Percentiles rank a stretch among this genome's conserved stretches.
phyloP scores from a whole-genome alignment of 1,140 invertebrate species.

The Fopius arisanus region DNA sequence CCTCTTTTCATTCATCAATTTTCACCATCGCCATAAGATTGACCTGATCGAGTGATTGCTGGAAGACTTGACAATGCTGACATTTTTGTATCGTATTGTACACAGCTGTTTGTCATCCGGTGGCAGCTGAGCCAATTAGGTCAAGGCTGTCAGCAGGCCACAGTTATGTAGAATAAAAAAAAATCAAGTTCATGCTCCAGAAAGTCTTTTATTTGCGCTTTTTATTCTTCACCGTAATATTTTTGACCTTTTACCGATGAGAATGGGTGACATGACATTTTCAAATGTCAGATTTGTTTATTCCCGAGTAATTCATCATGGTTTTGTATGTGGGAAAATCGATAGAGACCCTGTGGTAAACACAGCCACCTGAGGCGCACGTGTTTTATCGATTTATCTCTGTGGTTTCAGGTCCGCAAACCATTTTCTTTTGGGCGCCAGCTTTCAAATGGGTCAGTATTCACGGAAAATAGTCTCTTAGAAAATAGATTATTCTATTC shows the following conservation, averaged over 20 bases:
- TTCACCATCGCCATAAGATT: not conserved
- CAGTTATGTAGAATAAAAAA: constrained; percentile 1
- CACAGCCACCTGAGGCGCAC: not conserved
- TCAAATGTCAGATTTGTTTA: not conserved
- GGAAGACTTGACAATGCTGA: not conserved
- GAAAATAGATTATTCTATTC: constrained; percentile 41
- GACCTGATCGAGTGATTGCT: not conserved
- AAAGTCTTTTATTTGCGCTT: not conserved
- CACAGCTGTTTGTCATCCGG: constrained; percentile 26
- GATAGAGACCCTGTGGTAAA: not conserved
- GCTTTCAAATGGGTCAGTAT: constrained; percentile 91
- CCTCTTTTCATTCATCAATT: not conserved
- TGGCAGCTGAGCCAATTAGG: constrained; percentile 35
- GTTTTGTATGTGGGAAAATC: not conserved
- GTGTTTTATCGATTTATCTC: constrained; percentile 33
- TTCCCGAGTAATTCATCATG: not conserved
- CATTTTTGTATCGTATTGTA: not conserved
- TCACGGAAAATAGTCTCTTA: not conserved
- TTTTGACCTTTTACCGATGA: not conserved
- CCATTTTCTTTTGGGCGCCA: constrained; percentile 96
- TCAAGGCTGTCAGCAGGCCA: constrained; percentile 37
- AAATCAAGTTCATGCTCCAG: not conserved
- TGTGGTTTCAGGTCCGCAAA: constrained; percentile 84
- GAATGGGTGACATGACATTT: not conserved
- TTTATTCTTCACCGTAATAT: not conserved